These are phyloP conservation scores for Cynopterus sphinx DNA, from an alignment of 2,797 vertebrate species.

Conservation along the genomic window DNA sequence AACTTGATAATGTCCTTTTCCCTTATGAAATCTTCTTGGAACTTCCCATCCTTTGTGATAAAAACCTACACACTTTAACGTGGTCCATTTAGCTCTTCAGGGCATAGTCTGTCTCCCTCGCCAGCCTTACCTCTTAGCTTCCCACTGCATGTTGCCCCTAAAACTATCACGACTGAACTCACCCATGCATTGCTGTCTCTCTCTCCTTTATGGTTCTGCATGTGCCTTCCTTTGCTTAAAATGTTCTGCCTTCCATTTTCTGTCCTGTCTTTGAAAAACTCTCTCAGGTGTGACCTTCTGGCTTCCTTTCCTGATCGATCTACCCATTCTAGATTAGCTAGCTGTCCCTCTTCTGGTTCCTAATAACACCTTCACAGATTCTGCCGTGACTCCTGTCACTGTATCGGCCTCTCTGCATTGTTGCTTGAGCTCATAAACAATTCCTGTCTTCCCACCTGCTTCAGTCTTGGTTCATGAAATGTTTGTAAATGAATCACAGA, in stretches of 20 bases:
- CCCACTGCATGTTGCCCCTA: not conserved
- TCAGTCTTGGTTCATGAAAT: not conserved
- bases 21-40: not conserved
- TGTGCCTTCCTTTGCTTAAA: not conserved
- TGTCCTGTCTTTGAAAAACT: not conserved
- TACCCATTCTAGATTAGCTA: not conserved
- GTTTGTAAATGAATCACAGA: not conserved
- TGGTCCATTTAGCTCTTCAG: not conserved
- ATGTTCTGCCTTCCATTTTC: not conserved
- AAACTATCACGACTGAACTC: not conserved
- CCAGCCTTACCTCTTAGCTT: not conserved
- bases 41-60: not conserved
- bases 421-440: not conserved
- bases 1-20: not conserved
- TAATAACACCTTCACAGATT: not conserved
- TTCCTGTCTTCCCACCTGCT: not conserved
- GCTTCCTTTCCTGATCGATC: not conserved
- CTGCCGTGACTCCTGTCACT: not conserved
- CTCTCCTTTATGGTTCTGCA: not conserved
- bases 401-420: not conserved
- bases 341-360: not conserved
- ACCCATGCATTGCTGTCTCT: accelerated
- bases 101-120: not conserved
- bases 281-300: not conserved
- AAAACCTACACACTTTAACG: not conserved